phyloP scores from a whole-genome alignment of 2,888 invertebrate species.

The Perdita meconis region DNA sequence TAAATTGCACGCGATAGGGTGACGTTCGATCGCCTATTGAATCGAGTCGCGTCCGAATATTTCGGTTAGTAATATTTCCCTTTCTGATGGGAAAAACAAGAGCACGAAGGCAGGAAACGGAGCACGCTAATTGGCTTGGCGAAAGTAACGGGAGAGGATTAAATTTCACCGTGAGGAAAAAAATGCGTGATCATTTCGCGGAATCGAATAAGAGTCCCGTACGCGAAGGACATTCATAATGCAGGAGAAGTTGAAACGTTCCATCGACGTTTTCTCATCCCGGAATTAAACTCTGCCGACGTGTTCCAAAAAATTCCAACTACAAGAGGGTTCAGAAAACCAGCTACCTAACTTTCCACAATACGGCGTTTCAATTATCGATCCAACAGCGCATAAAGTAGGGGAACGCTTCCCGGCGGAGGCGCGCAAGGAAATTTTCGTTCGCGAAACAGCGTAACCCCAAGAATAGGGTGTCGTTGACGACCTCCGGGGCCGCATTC shows the following conservation, averaged over 20 bases:
- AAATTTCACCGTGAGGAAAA: conserved; percentile 40
- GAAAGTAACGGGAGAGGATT: conserved; percentile 29
- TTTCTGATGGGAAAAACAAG: conserved; percentile 22
- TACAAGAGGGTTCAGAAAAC: too few relatives aligned
- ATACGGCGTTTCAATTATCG: conserved; percentile 22
- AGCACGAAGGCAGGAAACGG: conserved; percentile 17
- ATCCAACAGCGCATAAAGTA: conserved; percentile 24
- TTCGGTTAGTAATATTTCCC: conserved; percentile 50
- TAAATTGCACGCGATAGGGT: conserved; percentile 42
- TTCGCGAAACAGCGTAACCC: neutral
- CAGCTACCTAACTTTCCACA: conserved; percentile 1
- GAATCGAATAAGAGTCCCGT: conserved; percentile 25
- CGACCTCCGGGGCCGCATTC: conserved; percentile 44
- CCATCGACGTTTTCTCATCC: conserved; percentile 16
- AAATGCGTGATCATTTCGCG: conserved; percentile 30
- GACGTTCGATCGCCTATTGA: conserved; percentile 31
- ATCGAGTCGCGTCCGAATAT: conserved; percentile 10
- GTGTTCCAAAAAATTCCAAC: conserved; percentile 18
- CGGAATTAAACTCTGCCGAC: conserved; percentile 24
- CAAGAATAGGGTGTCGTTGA: conserved; percentile 13
- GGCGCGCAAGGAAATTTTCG: neutral
- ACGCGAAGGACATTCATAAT: conserved; percentile 26
- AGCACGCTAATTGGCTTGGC: conserved; percentile 38
- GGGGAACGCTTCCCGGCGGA: neutral
- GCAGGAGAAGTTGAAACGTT: neutral